These are phyloP conservation scores for Miniopterus natalensis DNA, from an alignment of 2,113 vertebrate species.

Conservation along the genomic window DNA sequence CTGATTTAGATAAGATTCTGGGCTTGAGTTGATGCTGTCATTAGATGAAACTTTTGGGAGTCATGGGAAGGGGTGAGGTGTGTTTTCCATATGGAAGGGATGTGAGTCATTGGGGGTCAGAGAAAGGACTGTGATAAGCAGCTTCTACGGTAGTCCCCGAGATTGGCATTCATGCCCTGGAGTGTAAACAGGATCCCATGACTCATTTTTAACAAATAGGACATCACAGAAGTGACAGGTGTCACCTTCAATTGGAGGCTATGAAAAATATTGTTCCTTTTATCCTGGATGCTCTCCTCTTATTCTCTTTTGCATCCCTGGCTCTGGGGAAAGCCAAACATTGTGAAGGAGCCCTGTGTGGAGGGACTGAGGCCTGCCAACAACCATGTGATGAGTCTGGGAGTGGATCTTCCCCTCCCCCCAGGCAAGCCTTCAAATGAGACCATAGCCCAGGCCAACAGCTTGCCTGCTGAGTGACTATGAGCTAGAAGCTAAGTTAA, in stretches of 20 bases:
- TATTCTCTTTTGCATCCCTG: background rate
- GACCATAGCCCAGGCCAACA: background rate
- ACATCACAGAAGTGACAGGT: background rate
- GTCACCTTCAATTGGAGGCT: background rate
- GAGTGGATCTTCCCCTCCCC: background rate
- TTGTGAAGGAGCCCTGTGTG: background rate
- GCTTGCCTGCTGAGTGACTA: background rate
- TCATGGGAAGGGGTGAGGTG: background rate
- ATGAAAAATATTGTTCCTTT: background rate
- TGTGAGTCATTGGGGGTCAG: background rate
- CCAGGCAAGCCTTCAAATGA: background rate
- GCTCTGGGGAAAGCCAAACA: background rate
- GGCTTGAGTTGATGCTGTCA: background rate
- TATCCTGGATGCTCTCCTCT: background rate
- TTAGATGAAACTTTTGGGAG: background rate
- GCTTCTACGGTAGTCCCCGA: background rate
- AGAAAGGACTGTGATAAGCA: background rate
- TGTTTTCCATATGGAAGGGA: background rate
- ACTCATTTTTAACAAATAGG: background rate
- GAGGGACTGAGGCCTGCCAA: background rate
- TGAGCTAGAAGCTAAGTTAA: background rate
- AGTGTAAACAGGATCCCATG: background rate
- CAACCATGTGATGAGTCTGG: background rate
- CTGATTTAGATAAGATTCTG: background rate
- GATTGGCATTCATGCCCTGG: background rate